Base-by-base conservation (phyloP, 53 echinoderm and acorn worm genomes). In the Echinarachnius parma region DNA sequence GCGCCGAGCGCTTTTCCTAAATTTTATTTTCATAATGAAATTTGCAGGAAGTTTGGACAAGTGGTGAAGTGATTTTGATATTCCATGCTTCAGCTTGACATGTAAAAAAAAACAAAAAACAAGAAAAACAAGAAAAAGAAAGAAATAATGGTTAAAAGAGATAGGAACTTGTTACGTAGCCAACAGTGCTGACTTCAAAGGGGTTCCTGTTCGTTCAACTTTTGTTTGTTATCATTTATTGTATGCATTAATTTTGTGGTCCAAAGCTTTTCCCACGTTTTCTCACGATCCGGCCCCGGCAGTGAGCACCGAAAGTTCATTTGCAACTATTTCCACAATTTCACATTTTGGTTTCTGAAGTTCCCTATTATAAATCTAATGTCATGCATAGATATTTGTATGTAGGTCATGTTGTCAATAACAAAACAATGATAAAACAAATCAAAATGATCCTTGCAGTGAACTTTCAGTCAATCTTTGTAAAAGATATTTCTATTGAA, bases 1-100 rank as follows among this genome's bases (percentile, higher is more conserved):
- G n/a, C 56, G 26, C 56, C 56, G 55, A 37, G 36, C 57, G 36
- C 57, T 72, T 57, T 72, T 54, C 57, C 74, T 34, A 72, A 72
- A 72, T 72, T 72, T 55, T 72, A 72, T 72, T 72, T 72, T 72
- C 74, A 72, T 72, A 72, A 72, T 72, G 74, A 54, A 72, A 72
- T 72, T 72, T 57, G 74, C 74, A 72, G 74, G 74, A 72, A 72
- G 74, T 72, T 72, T 72, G 74, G 44, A 56, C 74, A 72, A 72
- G 74, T 72, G 74, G 55, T 42, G 57, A 44, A 72, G 74, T 16
- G 56, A 72, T 72, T 56, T 72, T 56, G 55, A 72, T 72, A 72
- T 72, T 72, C 68, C 68, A 68, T 34, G 68, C 48, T 53, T n/a
- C n/a, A n/a, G n/a, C n/a, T n/a, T n/a, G n/a, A n/a, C n/a, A n/a